Evolutionary conservation across 1,140 invertebrate species (phyloP), one percentile per base, ranked within the genome.

Genomic region (Pseudomyrmex concolor): DNA sequence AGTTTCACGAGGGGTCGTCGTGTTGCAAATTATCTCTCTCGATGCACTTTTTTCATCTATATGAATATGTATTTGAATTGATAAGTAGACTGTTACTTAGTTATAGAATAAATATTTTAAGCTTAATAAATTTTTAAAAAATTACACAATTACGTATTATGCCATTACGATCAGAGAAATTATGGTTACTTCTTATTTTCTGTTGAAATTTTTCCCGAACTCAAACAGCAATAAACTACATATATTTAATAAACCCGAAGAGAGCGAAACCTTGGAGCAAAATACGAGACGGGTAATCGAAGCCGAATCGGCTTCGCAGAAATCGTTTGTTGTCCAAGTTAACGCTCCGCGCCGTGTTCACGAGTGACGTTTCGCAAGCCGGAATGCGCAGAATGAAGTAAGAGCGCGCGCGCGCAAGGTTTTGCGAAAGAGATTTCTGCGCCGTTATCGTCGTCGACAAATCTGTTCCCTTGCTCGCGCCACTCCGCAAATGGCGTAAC

Each of bases 341-440:
- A 84, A 85, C 76, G 71, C 45, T 12, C 66, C 48, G 15, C 64
- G 2, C 45, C 22, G 74, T 48, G 25, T 50, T 77, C 68, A 51
- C 19, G 50, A 76, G 45, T 48, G 25, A 60, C 25, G 72, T 91
- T 86, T 90, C 84, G 90, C 76, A 91, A 92, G 34, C 48, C 64
- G 90, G 86, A 91, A 91, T 91, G 90, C 86, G 86, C 81, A 87
- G 86, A 90, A 90, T 89, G 89, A 84, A 83, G 76, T 77, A 91
- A 91, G 88, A 87, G 83, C 54, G 45, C 55, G 86, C 86, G 73
- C 67, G 85, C 86, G 60, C n/a, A n/a, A 73, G 59, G 68, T 48
- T 83, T 88, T 89, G 63, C 87, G 87, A 89, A 88, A 89, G 62
- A 87, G 73, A 76, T 81, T 86, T 89, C 85, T 85, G 80, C 87